Evolutionary conservation across 2,113 vertebrate species (phyloP), one percentile per base, ranked within the genome.

Genomic region (Podiceps cristatus): DNA sequence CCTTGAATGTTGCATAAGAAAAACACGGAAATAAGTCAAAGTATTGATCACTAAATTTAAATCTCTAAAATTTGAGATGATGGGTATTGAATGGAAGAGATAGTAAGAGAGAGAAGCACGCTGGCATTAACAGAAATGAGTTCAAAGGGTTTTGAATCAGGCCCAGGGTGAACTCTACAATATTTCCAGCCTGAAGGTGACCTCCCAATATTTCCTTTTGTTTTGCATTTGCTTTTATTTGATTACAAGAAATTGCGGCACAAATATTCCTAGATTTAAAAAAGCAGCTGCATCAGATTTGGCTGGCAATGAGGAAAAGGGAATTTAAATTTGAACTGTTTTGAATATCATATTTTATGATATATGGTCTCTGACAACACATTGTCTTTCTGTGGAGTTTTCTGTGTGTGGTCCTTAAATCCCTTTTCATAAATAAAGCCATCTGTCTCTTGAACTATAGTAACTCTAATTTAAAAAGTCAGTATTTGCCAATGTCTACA

Each of bases 401-500:
- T 96, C 49, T 76, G 31, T 59, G 58, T 50, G 50, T 74, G 67
- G 63, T 74, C 86, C 94, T 92, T 68, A 96, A 92, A 94, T 90
- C 75, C 71, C 86, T 88, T 86, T 81, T 59, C 72, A 69, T 90
- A 96, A 97, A 95, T 94, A 94, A 92, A 96, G 71, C 88, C 94
- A 95, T 94, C 95, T 94, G 95, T 80, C 92, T 96, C 73, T 85
- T 90, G 95, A 97, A 96, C 93, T 93, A 50, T 37, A 77, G 88
- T 78, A 96, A 63, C 42, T 86, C 75, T 95, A 83, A 95, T 94
- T 96, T 94, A 29, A 90, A 90, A 95, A 93, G 78, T 56, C 90
- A 74, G 59, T 56, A 88, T 91, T 92, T 95, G 96, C 94, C 95
- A 96, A 56, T 52, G 79, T 50, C 96, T 93, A 90, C 86, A 93